Evolutionary conservation across 2,113 vertebrate genomes (phyloP), one percentile per base, ranked within the genome.

Genomic region (Petrocephalus zakoni): DNA sequence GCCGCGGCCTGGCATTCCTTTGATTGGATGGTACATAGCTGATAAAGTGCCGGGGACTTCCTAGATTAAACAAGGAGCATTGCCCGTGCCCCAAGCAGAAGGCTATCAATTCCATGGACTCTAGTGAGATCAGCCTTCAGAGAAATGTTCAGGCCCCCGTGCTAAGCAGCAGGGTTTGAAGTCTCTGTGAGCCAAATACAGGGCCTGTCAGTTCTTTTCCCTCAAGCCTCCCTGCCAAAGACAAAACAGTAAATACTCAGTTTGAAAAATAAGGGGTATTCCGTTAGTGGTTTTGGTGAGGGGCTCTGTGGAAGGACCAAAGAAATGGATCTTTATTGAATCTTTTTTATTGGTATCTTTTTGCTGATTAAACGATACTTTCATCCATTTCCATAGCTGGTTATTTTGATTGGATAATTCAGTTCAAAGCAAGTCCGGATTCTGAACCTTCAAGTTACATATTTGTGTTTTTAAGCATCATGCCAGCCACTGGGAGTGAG

Each of bases 281-380:
- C 78, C 17, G 13, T 19, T 34, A 51, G 52, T n/a, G 34, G 82
- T 82, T 91, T 87, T 87, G 83, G 68, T 82, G 64, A 29, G 52
- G 82, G 34, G 87, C 87, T 87, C 89, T 89, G 87, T 61, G 88
- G 89, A 85, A 61, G n/a, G 21, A 25, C 58, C 90, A 88, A 87
- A 89, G 86, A 87, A 91, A 91, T 81, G 86, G 91, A 89, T 92
- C 92, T 93, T 89, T 88, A 84, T n/a, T 64, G 56, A n/a, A 55
- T 47, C 56, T 87, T 64, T n/a, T 64, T 64, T 64, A 25, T 25
- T 25, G 58, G 58, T 9, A 64, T 64, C 9, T 11, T 25, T 64
- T 64, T n/a, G 22, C 2, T 25, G n/a, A 25, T 11, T 64, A 64
- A 8, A 10, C 2, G 9, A 25, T 64, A 64, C 58, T 64, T 64